Conservation (phyloP, 2,113 vertebrate species). For the Chaetodon auriga region DNA sequence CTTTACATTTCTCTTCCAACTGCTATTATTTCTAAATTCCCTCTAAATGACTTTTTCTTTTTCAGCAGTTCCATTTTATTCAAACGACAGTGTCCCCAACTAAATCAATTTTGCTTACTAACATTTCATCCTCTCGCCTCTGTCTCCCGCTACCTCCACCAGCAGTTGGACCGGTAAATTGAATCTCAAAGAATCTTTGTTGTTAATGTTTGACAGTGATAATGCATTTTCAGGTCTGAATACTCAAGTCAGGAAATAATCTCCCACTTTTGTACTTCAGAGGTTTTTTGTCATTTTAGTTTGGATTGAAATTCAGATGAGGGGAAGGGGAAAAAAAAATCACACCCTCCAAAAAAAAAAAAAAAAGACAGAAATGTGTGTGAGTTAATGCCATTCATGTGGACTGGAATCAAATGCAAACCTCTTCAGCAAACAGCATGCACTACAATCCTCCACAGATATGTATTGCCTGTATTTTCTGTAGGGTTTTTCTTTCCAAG, state of each 20-base stretch:
- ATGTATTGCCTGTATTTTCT: conserved; percentile 35
- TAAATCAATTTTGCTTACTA: conserved; percentile 60
- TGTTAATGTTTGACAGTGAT: conserved; percentile 42
- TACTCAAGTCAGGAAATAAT: conserved; percentile 42
- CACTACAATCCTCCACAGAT: conserved; percentile 1
- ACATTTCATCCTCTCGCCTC: conserved; percentile 53
- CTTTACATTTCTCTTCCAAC: conserved; percentile 55
- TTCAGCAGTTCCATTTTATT: conserved; percentile 52
- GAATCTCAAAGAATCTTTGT: conserved; percentile 41
- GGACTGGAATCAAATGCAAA: conserved; percentile 37
- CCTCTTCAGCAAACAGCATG: conserved; percentile 24
- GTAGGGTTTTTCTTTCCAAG: conserved; percentile 18
- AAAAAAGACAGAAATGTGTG: background rate
- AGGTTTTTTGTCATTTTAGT: conserved; percentile 16
- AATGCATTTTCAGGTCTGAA: conserved; percentile 45
- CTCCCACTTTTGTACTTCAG: conserved; percentile 20
- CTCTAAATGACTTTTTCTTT: conserved; percentile 63
- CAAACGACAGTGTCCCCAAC: conserved; percentile 52
- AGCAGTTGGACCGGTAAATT: conserved; percentile 33
- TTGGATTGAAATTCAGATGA: conserved; percentile 50
- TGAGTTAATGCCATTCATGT: conserved; percentile 25
- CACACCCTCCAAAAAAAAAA: background rate
- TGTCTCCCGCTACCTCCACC: background rate
- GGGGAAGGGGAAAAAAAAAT: background rate
- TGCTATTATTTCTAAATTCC: conserved; percentile 68